phyloP scores from a whole-genome alignment of 2,888 invertebrate species.

The Megaustenia siamemsis region DNA sequence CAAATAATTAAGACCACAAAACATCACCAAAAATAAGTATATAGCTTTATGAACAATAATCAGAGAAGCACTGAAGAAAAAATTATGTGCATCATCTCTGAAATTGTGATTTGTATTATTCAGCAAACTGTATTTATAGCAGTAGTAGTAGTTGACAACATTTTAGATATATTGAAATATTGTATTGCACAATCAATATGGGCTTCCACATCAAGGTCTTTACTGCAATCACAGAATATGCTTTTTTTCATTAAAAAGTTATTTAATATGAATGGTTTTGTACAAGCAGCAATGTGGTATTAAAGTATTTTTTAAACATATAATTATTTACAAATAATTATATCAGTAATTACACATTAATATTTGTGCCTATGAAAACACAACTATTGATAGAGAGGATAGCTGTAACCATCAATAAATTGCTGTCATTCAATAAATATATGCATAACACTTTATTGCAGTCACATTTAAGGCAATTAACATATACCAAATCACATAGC shows the following conservation, averaged over 20 bases:
- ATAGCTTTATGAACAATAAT: not conserved
- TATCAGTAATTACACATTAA: too few relatives aligned
- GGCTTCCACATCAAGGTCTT: not conserved
- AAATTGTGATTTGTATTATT: not conserved
- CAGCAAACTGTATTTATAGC: not conserved
- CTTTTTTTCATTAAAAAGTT: too few relatives aligned
- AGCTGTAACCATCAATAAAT: not conserved
- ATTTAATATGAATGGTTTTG: not conserved
- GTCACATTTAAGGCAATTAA: not conserved
- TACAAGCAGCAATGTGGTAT: not conserved
- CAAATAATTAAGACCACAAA: not conserved
- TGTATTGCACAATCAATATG: slow-evolving; percentile 39
- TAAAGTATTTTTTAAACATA: not conserved
- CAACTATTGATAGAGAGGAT: not conserved
- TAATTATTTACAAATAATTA: not conserved
- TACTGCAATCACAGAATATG: not conserved
- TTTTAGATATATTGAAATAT: too few relatives aligned
- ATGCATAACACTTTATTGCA: not conserved
- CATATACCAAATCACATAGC: too few relatives aligned
- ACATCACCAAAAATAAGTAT: not conserved
- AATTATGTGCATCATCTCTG: not conserved
- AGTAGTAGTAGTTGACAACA: not conserved
- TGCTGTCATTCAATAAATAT: not conserved
- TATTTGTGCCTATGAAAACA: too few relatives aligned
- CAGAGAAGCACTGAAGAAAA: too few relatives aligned